Conservation (phyloP, 1,140 invertebrate species). For the Hesperophylax magnus region DNA sequence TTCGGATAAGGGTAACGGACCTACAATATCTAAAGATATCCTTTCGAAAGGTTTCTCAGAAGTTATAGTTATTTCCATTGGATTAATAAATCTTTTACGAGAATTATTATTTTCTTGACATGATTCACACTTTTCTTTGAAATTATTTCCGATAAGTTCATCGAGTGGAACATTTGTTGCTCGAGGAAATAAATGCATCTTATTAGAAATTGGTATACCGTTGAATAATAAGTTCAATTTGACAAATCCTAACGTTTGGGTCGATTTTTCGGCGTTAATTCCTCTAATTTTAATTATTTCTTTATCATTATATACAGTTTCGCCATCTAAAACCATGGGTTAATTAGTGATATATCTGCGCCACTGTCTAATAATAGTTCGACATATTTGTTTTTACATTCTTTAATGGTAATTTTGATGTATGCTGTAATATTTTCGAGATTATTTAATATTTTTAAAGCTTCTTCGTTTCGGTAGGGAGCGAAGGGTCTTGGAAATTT, state of each 20-base stretch:
- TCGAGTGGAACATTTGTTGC: background rate
- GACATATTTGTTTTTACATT: background rate
- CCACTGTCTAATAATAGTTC: background rate
- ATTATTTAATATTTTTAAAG: background rate
- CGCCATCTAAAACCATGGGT: constrained; percentile 1
- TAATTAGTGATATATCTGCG: background rate
- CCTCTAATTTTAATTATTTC: background rate
- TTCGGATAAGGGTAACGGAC: background rate
- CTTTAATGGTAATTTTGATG: background rate
- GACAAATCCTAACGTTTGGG: background rate
- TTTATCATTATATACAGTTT: constrained; percentile 2
- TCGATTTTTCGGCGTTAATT: background rate
- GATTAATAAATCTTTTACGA: background rate
- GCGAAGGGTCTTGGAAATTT: background rate
- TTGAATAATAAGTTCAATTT: background rate
- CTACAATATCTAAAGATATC: background rate
- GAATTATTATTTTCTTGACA: constrained; percentile 4
- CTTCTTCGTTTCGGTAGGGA: background rate
- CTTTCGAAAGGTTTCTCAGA: background rate
- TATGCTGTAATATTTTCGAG: background rate
- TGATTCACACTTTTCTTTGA: background rate
- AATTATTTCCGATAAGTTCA: background rate
- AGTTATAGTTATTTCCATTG: constrained; percentile 1
- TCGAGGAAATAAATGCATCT: background rate
- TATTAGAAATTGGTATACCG: background rate